Percentiles rank a stretch among this genome's conserved stretches.
Conservation (phyloP, 2,797 vertebrate species). For the Enteromius afrohamiltoni region DNA sequence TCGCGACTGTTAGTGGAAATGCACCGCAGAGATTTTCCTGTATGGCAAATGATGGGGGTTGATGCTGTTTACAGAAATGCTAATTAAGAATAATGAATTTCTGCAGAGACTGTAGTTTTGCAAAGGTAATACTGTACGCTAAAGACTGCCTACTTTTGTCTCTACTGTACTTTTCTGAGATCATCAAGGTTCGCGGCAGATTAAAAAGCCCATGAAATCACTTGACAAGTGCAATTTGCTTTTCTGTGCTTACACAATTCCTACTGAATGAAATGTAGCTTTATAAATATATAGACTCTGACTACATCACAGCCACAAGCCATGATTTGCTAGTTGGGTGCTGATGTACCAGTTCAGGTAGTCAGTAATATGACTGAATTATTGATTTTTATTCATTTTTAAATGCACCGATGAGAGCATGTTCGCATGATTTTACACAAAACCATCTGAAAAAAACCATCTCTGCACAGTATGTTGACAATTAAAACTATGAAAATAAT, state of each 20-base stretch:
- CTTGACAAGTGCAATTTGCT: background rate
- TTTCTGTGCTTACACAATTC: background rate
- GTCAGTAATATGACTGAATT: background rate
- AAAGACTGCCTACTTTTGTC: constrained; percentile 23
- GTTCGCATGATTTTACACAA: background rate
- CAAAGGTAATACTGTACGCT: constrained; percentile 28
- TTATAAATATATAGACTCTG: background rate
- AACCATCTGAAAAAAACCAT: background rate
- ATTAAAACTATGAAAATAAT: background rate
- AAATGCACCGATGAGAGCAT: background rate
- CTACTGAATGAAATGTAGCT: background rate
- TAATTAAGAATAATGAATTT: constrained; percentile 51
- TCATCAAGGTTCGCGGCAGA: background rate
- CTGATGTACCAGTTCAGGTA: background rate
- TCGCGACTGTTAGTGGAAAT: constrained; percentile 50
- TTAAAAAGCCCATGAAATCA: constrained; percentile 16
- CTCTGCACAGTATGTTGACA: background rate
- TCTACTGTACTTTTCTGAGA: constrained; percentile 20
- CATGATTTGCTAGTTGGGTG: background rate
- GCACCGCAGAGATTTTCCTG: constrained; percentile 50
- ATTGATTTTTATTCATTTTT: background rate
- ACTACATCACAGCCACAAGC: background rate
- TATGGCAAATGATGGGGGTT: constrained; percentile 45
- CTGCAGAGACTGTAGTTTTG: constrained; percentile 49
- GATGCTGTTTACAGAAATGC: constrained; percentile 51